Evolutionary conservation across 2,888 invertebrate genomes (phyloP), one percentile per base, ranked within the genome.

Genomic region (Eupelmus urozonus): DNA sequence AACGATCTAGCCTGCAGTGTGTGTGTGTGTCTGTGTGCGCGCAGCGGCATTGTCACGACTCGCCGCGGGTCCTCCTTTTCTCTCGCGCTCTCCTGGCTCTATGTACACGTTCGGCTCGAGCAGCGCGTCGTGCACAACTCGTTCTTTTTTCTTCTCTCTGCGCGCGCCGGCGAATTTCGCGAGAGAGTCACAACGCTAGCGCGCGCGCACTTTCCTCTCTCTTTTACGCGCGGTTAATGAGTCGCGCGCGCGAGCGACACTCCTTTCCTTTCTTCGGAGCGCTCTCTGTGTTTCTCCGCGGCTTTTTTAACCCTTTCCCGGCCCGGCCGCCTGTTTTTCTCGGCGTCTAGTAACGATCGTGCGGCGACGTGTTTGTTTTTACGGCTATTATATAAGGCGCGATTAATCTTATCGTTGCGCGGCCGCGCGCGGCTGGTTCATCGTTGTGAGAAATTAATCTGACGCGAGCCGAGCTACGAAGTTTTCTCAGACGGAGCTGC

Each of bases 391-490:
- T 18, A 60, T 67, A 77, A 77, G 72, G 2, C 18, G 18, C 55
- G 72, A 67, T 72, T 72, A 67, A 67, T 66, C 66, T 72, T 72
- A 76, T 76, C 71, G 51, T 42, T 5, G 23, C 40, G 34, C 34
- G 18, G 9, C 29, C 49, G 51, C 45, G 73, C 23, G 49, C 45
- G n/a, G n/a, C n/a, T n/a, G n/a, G n/a, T n/a, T 23, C 7, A 1
- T 55, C 20, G 20, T 34, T 45, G 65, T 20, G 69, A 76, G 55
- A 70, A 76, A 63, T 70, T 70, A 55, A 76, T 70, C 62, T 76
- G 13, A 5, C 11, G n/a, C n/a, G n/a, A n/a, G n/a, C n/a, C n/a
- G n/a, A n/a, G n/a, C n/a, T n/a, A n/a, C n/a, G n/a, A n/a, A n/a
- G n/a, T n/a, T n/a, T n/a, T n/a, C n/a, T n/a, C n/a, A n/a, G n/a